Evolutionary conservation across 2,797 vertebrate species (phyloP), one percentile per base, ranked within the genome.

Genomic region (Chaenodraco wilsoni): DNA sequence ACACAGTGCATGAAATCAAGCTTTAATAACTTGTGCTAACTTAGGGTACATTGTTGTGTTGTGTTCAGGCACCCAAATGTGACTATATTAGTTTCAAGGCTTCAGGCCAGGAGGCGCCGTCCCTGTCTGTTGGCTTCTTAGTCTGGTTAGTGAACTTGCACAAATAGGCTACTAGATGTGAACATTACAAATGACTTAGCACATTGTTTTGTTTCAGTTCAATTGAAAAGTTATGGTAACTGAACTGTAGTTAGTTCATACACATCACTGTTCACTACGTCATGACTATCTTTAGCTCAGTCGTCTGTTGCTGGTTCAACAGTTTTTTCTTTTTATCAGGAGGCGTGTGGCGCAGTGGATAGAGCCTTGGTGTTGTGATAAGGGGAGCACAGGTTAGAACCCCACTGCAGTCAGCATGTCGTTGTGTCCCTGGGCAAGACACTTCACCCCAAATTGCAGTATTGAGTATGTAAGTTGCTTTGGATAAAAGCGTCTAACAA

Each of bases 1-100:
- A 81, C 73, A 74, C 70, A 43, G 74, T 54, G 72, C 74, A 79
- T 83, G 72, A 89, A 87, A 84, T 86, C 84, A 89, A 81, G 89
- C 88, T 84, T 84, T 65, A 69, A 52, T 88, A 89, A 90, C 55
- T 44, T 21, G 82, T 16, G 51, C 71, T 82, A 86, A 89, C 77
- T 87, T 74, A 56, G 71, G 68, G 71, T 61, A 87, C 79, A 79
- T 82, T 82, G 74, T 87, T 85, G 14, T 70, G 54, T 69, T 66
- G 76, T 31, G 64, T 77, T 83, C 85, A 56, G 62, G 64, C 27
- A 5, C 65, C 61, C 63, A 41, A 68, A 79, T 58, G 33, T 72
- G 61, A 85, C 81, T 83, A 76, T 63, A 17, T 84, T 76, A 74
- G 54, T 52, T 61, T 48, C 6, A 46, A 68, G 59, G 69, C 79